Evolutionary conservation across 2,888 invertebrate genomes (phyloP).

Genomic region (Trachelus iudaicus): DNA sequence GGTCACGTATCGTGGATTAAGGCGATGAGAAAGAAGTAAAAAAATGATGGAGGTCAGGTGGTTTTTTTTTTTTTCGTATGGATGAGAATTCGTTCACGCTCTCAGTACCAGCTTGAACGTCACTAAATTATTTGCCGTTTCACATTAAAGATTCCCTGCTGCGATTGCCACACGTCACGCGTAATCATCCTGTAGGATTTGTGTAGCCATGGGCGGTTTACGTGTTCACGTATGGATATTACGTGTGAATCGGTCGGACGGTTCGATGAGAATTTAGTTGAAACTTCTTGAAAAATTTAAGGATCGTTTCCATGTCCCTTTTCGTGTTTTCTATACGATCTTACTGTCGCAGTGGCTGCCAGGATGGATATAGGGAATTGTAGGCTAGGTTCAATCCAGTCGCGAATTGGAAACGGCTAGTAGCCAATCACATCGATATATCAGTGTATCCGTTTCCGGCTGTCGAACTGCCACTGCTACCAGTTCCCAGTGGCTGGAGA

Average conservation of each 20-base stretch:
- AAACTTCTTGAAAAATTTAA: background rate
- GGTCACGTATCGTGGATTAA: background rate
- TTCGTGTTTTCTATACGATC: background rate
- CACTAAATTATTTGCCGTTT: slow-evolving; percentile 2
- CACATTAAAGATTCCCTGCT: background rate
- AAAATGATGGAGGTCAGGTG: background rate
- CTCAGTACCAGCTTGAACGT: background rate
- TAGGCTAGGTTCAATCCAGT: background rate
- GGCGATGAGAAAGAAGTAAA: background rate
- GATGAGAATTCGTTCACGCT: background rate
- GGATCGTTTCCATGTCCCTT: background rate
- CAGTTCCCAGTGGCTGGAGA: background rate
- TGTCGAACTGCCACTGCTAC: background rate
- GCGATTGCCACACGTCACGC: background rate
- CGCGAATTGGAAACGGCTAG: background rate
- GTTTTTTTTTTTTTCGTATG: background rate
- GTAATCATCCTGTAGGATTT: background rate
- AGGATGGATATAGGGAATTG: background rate
- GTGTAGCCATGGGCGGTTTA: background rate
- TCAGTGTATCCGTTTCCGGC: background rate
- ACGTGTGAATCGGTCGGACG: background rate
- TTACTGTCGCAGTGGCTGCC: background rate
- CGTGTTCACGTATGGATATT: background rate
- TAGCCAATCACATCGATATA: background rate
- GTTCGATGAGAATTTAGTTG: background rate